Conservation (phyloP, 2,888 invertebrate species). For the Yponomeuta evonymella region DNA sequence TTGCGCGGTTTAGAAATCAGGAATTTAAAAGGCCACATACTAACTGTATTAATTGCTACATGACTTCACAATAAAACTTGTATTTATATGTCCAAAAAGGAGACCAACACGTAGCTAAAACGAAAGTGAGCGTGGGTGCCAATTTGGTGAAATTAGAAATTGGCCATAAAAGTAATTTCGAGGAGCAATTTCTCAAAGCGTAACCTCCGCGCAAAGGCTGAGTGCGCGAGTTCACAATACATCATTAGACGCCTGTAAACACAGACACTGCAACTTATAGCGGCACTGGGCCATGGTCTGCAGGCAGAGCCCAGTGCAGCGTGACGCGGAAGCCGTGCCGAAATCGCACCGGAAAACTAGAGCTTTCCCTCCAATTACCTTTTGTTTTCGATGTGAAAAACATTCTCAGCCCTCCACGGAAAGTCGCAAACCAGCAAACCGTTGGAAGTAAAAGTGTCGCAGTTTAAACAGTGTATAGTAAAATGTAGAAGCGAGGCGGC, state of each 20-base stretch:
- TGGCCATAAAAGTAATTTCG: no score
- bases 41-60: no score
- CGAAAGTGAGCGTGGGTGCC: no score
- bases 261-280: constrained; percentile 4
- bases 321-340: constrained; percentile 27
- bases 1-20: no score
- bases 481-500: not conserved
- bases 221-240: not conserved
- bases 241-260: not conserved
- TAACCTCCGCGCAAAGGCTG: not conserved
- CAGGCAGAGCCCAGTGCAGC: constrained; percentile 47
- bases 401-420: not conserved
- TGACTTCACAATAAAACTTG: no score
- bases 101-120: no score
- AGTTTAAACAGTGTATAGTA: not conserved
- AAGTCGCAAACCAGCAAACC: not conserved
- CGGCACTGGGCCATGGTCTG: constrained; percentile 37
- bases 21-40: no score
- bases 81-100: no score
- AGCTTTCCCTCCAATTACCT: constrained; percentile 50
- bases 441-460: not conserved
- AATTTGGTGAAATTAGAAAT: no score
- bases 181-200: no score
- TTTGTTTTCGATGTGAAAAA: not conserved
- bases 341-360: constrained; percentile 51